Evolutionary conservation across 2,797 vertebrate genomes (phyloP).

Genomic region (Xenops minutus): DNA sequence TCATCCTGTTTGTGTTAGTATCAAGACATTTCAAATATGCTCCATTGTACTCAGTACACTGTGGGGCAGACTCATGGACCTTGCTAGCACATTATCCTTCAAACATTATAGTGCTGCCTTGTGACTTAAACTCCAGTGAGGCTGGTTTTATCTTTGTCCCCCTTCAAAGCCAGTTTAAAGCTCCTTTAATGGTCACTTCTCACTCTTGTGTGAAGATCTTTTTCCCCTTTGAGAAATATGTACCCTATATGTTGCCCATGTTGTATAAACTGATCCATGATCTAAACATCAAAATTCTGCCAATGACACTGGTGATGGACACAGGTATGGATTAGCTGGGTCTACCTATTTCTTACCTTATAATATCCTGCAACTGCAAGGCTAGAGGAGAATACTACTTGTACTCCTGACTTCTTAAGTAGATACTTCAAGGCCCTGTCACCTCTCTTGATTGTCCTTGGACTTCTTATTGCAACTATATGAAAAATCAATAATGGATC

Average conservation of each 20-base stretch:
- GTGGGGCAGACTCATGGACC: not conserved
- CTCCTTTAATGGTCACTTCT: not conserved
- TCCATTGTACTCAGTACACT: not conserved
- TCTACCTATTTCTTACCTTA: not conserved
- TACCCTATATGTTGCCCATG: rapidly evolving
- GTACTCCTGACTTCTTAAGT: not conserved
- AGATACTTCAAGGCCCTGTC: not conserved
- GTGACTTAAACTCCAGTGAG: not conserved
- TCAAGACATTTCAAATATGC: not conserved
- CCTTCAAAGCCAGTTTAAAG: not conserved
- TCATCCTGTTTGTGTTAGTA: not conserved
- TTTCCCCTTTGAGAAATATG: not conserved
- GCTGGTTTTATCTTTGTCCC: not conserved
- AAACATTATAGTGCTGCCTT: not conserved
- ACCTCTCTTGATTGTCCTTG: not conserved
- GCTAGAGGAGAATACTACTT: not conserved
- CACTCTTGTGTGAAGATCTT: not conserved
- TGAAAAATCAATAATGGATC: not conserved
- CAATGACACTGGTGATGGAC: not conserved
- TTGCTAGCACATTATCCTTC: not conserved
- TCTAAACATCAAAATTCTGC: not conserved
- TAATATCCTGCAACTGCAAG: not conserved
- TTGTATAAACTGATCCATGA: not conserved
- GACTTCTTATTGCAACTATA: not conserved
- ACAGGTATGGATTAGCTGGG: not conserved